A percentile compares a stretch with the other conserved stretches of the same genome.
These are phyloP conservation scores for Napeogenes inachia DNA, from an alignment of 2,888 invertebrate genomes.

Conservation along the genomic window DNA sequence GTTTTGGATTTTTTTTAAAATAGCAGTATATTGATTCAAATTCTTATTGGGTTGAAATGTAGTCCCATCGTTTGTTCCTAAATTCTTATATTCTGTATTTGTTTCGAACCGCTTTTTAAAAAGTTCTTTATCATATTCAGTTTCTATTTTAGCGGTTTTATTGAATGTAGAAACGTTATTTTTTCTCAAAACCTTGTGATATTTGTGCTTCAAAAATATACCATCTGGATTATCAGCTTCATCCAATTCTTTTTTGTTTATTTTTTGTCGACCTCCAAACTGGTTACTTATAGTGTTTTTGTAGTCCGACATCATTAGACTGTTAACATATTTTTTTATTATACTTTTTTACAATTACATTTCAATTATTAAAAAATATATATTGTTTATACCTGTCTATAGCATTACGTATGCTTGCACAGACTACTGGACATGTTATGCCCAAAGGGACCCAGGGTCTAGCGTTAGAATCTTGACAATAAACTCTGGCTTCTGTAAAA, in stretches of 20 bases:
- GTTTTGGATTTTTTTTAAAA: constrained; percentile 16
- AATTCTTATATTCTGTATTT: neutral
- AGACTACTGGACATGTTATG: constrained; percentile 47
- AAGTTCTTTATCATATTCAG: neutral
- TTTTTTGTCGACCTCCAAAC: constrained; percentile 9
- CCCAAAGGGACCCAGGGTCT: constrained; percentile 41
- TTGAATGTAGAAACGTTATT: neutral
- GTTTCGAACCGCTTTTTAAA: no score
- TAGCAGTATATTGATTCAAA: neutral
- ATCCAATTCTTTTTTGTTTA: neutral
- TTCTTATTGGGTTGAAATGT: neutral
- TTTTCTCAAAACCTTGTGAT: neutral
- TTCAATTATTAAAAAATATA: no score
- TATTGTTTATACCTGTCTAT: constrained; percentile 40
- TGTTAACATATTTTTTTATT: constrained; percentile 4
- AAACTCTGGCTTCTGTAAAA: constrained; percentile 45
- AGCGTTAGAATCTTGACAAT: constrained; percentile 47
- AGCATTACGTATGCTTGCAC: constrained; percentile 43
- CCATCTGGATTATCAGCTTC: constrained; percentile 1
- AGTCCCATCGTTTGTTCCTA: neutral
- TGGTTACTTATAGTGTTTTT: constrained; percentile 20
- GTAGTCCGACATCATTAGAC: constrained; percentile 25
- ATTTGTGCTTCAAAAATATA: neutral
- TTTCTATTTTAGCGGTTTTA: neutral
- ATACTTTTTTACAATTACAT: neutral